These are phyloP conservation scores for Calliscelio sp. DNA, from an alignment of 2,888 invertebrate genomes.

Conservation along the genomic window DNA sequence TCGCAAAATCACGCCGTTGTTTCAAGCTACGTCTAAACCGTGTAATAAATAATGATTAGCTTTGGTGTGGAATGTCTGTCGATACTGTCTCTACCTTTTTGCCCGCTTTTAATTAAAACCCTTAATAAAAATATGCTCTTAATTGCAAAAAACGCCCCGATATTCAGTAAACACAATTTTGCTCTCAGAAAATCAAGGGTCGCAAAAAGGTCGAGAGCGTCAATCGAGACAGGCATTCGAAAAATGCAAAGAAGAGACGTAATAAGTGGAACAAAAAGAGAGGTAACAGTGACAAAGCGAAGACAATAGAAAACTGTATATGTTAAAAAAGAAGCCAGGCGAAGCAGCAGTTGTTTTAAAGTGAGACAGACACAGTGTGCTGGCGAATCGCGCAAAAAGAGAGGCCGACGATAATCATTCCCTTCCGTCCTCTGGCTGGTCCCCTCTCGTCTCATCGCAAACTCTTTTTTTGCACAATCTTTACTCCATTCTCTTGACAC, in stretches of 20 bases:
- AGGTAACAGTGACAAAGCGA: slow-evolving; percentile 63
- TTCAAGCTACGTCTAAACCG: slow-evolving; percentile 32
- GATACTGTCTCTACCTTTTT: background rate
- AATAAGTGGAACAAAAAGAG: slow-evolving; percentile 49
- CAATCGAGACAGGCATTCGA: slow-evolving; percentile 41
- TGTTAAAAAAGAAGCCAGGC: slow-evolving; percentile 74
- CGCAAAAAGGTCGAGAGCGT: slow-evolving; percentile 45
- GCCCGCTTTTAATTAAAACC: slow-evolving; percentile 20
- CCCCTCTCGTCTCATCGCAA: slow-evolving; percentile 57
- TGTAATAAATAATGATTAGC: background rate
- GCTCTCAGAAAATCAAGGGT: background rate
- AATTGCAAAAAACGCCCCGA: slow-evolving; percentile 39
- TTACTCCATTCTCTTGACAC: slow-evolving; percentile 61
- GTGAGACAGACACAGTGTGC: slow-evolving; percentile 63
- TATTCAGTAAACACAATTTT: slow-evolving; percentile 26
- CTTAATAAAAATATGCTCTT: slow-evolving; percentile 31
- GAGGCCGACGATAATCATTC: slow-evolving; percentile 60
- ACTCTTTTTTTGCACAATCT: slow-evolving; percentile 72
- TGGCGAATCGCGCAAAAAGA: slow-evolving; percentile 72
- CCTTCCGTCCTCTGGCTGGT: slow-evolving; percentile 57
- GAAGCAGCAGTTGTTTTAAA: slow-evolving; percentile 67
- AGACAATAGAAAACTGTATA: slow-evolving; percentile 60
- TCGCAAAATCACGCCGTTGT: too few relatives aligned
- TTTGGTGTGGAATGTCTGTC: background rate
- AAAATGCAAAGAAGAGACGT: slow-evolving; percentile 50